phyloP scores from a whole-genome alignment of 1,140 invertebrate genomes.

The Oryctes rhinoceros region DNA sequence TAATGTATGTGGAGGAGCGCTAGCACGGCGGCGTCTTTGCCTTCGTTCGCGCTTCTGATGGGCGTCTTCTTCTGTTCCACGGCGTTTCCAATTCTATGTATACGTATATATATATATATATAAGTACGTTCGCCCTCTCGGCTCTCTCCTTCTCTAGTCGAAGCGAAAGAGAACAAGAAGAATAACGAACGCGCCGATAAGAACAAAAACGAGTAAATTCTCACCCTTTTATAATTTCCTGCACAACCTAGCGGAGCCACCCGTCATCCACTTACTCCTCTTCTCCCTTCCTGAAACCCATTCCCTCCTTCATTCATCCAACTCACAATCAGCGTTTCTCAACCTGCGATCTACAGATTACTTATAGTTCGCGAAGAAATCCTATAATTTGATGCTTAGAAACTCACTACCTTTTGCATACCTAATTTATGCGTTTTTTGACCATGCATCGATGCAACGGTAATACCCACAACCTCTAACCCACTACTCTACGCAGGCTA shows the following conservation, averaged over 20 bases:
- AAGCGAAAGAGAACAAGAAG: conserved; percentile 40
- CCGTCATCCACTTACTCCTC: conserved; percentile 32
- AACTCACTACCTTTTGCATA: background rate
- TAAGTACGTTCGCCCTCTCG: conserved; percentile 8
- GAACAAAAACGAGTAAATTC: conserved; percentile 50
- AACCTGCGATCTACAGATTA: background rate
- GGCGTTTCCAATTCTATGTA: conserved; percentile 32
- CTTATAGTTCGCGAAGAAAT: background rate
- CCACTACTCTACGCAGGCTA: too few relatives aligned
- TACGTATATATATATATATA: background rate
- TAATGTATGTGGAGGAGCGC: conserved; percentile 58
- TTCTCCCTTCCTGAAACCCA: conserved; percentile 24
- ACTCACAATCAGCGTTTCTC: conserved; percentile 24
- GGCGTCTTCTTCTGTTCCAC: conserved; percentile 50
- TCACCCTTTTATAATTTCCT: conserved; percentile 40
- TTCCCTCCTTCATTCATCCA: conserved; percentile 11
- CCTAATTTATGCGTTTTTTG: too few relatives aligned
- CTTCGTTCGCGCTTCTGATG: background rate
- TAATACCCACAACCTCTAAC: too few relatives aligned
- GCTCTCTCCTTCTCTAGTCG: conserved; percentile 11
- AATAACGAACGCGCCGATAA: conserved; percentile 52
- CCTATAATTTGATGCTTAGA: background rate
- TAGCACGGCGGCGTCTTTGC: background rate
- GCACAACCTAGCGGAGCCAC: conserved; percentile 26
- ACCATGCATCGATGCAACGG: too few relatives aligned